Evolutionary conservation across 2,797 vertebrate genomes (phyloP).

Genomic region (Helicolenus hilgendorfi): DNA sequence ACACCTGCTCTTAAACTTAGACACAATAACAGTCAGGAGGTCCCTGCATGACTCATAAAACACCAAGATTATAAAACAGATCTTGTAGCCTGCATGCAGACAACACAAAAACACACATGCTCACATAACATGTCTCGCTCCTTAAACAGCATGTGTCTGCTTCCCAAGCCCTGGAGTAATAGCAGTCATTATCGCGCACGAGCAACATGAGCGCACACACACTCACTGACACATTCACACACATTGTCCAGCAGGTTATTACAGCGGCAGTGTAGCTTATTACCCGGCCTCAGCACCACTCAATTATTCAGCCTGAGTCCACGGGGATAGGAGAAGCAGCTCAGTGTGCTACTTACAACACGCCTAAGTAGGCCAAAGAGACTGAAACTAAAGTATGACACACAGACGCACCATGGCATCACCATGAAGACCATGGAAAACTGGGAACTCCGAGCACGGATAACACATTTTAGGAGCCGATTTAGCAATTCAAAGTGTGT

Average conservation of each 20-base stretch:
- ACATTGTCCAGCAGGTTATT: slow-evolving; percentile 86
- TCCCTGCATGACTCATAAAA: not conserved
- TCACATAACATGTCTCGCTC: slow-evolving; percentile 56
- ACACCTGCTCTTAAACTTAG: not conserved
- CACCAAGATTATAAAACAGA: not conserved
- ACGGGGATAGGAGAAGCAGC: slow-evolving; percentile 77
- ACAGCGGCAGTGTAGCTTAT: slow-evolving; percentile 82
- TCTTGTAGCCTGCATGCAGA: not conserved
- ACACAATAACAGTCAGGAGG: not conserved
- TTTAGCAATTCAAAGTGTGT: slow-evolving; percentile 6
- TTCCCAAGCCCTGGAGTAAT: slow-evolving; percentile 79
- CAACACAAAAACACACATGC: not conserved
- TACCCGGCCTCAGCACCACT: slow-evolving; percentile 83
- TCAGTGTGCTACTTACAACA: slow-evolving; percentile 90
- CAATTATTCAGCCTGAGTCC: slow-evolving; percentile 89
- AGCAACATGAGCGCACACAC: slow-evolving; percentile 17
- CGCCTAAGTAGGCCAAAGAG: slow-evolving; percentile 91
- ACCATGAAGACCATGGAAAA: not conserved
- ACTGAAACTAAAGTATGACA: slow-evolving; percentile 77
- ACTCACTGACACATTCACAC: not conserved
- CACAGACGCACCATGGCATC: slow-evolving; percentile 39
- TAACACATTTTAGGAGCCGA: slow-evolving; percentile 7
- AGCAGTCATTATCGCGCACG: slow-evolving; percentile 77
- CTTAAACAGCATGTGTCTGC: slow-evolving; percentile 51
- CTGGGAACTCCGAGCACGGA: slow-evolving; percentile 20